Percentiles rank a stretch among this genome's conserved stretches.
phyloP scores from a whole-genome alignment of 2,797 vertebrate species.

The Muscicapa comitata region DNA sequence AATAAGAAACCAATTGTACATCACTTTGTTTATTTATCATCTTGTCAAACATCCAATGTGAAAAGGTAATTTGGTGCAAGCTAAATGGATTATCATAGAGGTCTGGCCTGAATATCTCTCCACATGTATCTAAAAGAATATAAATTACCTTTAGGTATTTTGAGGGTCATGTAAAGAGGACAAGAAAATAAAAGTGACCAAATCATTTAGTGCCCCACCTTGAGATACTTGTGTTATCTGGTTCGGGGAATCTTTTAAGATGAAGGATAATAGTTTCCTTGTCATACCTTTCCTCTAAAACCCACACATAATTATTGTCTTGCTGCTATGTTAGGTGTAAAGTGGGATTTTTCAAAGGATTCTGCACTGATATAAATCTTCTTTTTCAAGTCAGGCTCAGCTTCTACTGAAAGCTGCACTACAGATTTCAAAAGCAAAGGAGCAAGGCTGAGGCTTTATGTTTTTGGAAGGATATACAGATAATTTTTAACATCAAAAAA shows the following conservation, averaged over 20 bases:
- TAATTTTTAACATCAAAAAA: neutral
- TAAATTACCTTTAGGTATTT: neutral
- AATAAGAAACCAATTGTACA: neutral
- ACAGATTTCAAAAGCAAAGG: neutral
- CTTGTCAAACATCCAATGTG: neutral
- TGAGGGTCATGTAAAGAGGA: neutral
- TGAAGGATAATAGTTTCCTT: neutral
- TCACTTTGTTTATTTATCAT: neutral
- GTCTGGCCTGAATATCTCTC: neutral
- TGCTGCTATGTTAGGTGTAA: neutral
- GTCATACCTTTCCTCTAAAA: neutral
- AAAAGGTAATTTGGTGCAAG: constrained; percentile 20
- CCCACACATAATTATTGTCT: neutral
- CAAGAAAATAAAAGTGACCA: neutral
- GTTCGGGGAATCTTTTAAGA: neutral
- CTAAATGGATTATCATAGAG: neutral
- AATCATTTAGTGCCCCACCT: neutral
- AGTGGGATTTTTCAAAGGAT: neutral
- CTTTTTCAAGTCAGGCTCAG: neutral
- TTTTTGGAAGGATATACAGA: neutral
- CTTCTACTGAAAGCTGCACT: neutral
- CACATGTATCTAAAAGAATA: neutral
- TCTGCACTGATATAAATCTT: neutral
- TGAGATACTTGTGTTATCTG: neutral
- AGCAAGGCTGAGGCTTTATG: rapidly evolving